A percentile compares a stretch with the other conserved stretches of the same genome.
Conservation (phyloP, 2,797 vertebrate genomes). For the Poecilia picta region DNA sequence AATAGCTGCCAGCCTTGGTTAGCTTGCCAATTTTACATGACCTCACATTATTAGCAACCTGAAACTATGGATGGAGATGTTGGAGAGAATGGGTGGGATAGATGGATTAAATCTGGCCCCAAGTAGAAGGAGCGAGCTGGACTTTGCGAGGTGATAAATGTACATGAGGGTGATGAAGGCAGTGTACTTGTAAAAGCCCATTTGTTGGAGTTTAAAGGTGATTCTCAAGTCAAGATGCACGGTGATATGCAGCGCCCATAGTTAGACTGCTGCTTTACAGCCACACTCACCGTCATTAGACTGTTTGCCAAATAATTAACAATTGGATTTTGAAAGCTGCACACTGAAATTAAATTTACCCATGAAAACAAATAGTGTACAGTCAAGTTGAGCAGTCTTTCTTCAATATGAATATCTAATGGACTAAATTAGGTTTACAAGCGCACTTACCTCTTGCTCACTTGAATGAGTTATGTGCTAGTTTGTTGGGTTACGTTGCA, state of each 20-base stretch:
- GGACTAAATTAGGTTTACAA: conserved; percentile 67
- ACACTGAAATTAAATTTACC: conserved; percentile 58
- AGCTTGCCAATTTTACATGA: conserved; percentile 72
- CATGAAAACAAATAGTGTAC: conserved; percentile 57
- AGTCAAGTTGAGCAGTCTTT: conserved; percentile 53
- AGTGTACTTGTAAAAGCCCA: conserved; percentile 63
- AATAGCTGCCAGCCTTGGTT: conserved; percentile 70
- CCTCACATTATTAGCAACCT: conserved; percentile 70
- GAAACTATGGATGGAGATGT: conserved; percentile 59
- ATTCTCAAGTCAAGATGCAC: conserved; percentile 54
- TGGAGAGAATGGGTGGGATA: conserved; percentile 35
- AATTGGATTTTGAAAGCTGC: conserved; percentile 61
- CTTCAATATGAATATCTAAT: conserved; percentile 68
- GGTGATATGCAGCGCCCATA: conserved; percentile 24
- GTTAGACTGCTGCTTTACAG: conserved; percentile 1
- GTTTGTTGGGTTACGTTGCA: conserved; percentile 64
- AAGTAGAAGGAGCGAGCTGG: conserved; percentile 37
- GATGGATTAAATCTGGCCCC: conserved; percentile 68
- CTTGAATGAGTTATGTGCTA: conserved; percentile 57
- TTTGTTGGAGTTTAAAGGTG: conserved; percentile 63
- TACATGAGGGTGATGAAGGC: conserved; percentile 67
- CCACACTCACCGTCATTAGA: conserved; percentile 42
- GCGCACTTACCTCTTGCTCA: conserved; percentile 62
- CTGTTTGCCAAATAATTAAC: conserved; percentile 61
- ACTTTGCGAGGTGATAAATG: conserved; percentile 71